Evolutionary conservation across 2,113 vertebrate genomes (phyloP), one percentile per base, ranked within the genome.

Genomic region (Puntigrus tetrazona): DNA sequence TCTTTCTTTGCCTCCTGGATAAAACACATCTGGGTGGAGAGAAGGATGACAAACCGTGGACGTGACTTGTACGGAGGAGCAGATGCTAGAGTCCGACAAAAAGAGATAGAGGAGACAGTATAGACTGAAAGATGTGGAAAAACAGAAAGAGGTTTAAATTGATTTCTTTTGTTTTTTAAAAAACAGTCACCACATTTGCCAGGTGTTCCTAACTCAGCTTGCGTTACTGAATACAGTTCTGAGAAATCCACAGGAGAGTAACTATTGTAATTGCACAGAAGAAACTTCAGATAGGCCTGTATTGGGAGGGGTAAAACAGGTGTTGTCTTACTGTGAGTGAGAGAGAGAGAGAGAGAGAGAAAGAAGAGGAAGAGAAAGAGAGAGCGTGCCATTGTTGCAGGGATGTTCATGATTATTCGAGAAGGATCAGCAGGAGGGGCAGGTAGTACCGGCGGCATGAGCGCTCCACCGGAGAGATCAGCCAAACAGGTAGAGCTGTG

Each of bases 381-480:
- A 76, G 84, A 84, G 80, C 73, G 88, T 87, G 88, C 69, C 86
- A 74, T 88, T 83, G 88, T 84, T 88, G 86, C 85, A 59, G 86
- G 85, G 87, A 95, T 95, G 94, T 95, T 95, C 91, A 94, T 95
- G 93, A 88, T 95, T 90, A 94, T 94, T 94, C 93, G 93, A 85
- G 93, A 95, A 88, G 69, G 91, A 81, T 34, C 88, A 36, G 86
- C 77, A 43, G 83, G 87, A 1, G 90, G 13, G 83, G 92, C 86
- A 91, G 90, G 86, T 74, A 78, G n/a, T 65, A 16, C 86, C 70
- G 74, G 38, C 86, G 77, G 47, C 4, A 91, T 92, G 91, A 94
- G 87, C n/a, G 80, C 3, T 36, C 78, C 88, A 45, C 86, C 27
- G 2, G 89, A 91, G 89, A 94, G 89, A 86, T 91, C 89, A 3